Conservation (phyloP, 2,797 vertebrate species). For the Gymnoscopelus braueri region DNA sequence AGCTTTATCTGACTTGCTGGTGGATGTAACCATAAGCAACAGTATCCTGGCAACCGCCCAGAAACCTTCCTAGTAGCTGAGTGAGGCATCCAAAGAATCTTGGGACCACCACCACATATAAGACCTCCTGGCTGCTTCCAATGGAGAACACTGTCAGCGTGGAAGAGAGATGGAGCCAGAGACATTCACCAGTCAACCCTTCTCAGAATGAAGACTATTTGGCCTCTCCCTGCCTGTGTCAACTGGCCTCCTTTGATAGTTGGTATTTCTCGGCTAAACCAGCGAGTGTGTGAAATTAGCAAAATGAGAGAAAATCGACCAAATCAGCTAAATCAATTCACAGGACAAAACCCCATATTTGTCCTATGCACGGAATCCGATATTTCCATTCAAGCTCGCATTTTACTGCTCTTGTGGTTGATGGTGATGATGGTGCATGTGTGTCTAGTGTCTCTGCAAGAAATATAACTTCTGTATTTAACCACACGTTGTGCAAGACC, state of each 20-base stretch:
- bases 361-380: too few species aligned
- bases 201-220: conserved; percentile 44
- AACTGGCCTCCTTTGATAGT: conserved; percentile 23
- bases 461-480: background rate
- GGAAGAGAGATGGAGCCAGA: conserved; percentile 50
- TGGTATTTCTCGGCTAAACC: too few species aligned
- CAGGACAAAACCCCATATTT: too few species aligned
- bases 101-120: conserved; percentile 59
- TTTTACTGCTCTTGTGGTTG: too few species aligned
- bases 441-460: too few species aligned
- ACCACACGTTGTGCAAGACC: background rate
- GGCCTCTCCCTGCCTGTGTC: conserved; percentile 34
- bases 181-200: conserved; percentile 53
- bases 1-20: conserved; percentile 33
- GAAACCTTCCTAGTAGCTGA: conserved; percentile 48
- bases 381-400: too few species aligned
- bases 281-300: too few species aligned
- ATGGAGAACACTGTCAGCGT: conserved; percentile 64
- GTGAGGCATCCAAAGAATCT: conserved; percentile 68
- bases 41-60: conserved; percentile 55
- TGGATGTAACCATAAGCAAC: conserved; percentile 60
- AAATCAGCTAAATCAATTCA: too few species aligned
- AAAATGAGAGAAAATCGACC: too few species aligned
- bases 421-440: too few species aligned
- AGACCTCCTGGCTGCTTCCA: conserved; percentile 55